These are phyloP conservation scores for Acronicta leporina DNA, from an alignment of 2,888 invertebrate species.

Conservation along the genomic window DNA sequence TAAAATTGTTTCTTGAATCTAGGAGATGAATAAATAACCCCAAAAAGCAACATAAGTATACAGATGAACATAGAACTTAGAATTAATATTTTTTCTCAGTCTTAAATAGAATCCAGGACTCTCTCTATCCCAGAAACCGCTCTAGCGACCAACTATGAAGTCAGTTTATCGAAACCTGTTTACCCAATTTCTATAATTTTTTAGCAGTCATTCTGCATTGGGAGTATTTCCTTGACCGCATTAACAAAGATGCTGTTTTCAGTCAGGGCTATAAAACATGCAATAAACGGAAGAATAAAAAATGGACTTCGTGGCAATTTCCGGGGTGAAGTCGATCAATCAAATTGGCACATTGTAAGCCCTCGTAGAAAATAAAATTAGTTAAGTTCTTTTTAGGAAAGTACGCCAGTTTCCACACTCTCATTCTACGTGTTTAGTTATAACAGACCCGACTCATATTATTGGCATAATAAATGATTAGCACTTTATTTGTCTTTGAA, in stretches of 20 bases:
- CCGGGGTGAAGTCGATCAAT: conserved; percentile 33
- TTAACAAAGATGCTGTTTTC: too few species aligned
- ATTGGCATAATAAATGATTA: conserved; percentile 1
- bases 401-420: background rate
- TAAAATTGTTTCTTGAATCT: background rate
- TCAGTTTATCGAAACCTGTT: too few species aligned
- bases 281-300: conserved; percentile 41
- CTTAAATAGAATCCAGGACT: background rate
- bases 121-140: too few species aligned
- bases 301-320: conserved; percentile 36
- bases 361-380: conserved; percentile 23
- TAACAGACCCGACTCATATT: background rate
- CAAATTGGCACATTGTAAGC: conserved; percentile 28
- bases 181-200: too few species aligned
- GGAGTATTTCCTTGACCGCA: too few species aligned
- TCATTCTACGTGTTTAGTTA: background rate
- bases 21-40: too few species aligned
- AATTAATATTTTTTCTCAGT: too few species aligned
- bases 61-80: too few species aligned
- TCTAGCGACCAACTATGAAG: too few species aligned
- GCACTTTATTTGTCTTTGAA: background rate
- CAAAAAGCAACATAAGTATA: too few species aligned
- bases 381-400: conserved; percentile 36
- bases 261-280: conserved; percentile 3
- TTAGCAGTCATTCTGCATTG: too few species aligned